phyloP scores from a whole-genome alignment of 2,888 invertebrate species.

The Eustalomyia histrio region DNA sequence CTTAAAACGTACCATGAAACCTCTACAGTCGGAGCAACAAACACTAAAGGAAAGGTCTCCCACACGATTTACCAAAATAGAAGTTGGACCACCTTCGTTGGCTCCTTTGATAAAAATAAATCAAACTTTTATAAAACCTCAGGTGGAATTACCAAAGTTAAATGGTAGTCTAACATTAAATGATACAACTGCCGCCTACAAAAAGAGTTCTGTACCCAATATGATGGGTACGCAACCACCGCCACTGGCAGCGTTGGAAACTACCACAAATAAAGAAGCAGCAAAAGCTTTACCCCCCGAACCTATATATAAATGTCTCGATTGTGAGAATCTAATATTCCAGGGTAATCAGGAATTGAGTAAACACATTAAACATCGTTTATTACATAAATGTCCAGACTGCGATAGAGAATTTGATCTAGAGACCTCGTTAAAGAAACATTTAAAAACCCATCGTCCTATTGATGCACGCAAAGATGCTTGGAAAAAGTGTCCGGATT shows the following conservation, averaged over 20 bases:
- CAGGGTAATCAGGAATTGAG: constrained; percentile 70
- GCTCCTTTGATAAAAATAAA: constrained; percentile 49
- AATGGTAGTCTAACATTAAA: constrained; percentile 13
- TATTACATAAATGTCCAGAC: constrained; percentile 74
- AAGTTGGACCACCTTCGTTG: constrained; percentile 54
- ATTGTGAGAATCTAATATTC: constrained; percentile 74
- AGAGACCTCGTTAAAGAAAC: constrained; percentile 76
- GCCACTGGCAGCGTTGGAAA: constrained; percentile 52
- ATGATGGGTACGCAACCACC: constrained; percentile 40
- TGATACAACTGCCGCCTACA: neutral
- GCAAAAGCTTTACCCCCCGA: constrained; percentile 53
- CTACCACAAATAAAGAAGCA: constrained; percentile 23
- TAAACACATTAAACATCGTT: constrained; percentile 75
- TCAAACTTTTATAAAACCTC: constrained; percentile 49
- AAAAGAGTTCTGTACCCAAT: constrained; percentile 31
- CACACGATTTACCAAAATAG: constrained; percentile 25
- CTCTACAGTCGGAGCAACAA: constrained; percentile 53
- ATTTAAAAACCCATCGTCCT: constrained; percentile 76
- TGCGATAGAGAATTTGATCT: constrained; percentile 77
- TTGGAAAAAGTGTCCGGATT: constrained; percentile 79
- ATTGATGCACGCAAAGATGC: constrained; percentile 75
- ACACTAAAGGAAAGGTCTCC: constrained; percentile 59
- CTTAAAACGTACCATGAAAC: constrained; percentile 69
- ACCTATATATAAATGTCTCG: constrained; percentile 75
- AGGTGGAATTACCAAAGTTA: constrained; percentile 37